These are phyloP conservation scores for Bombus cullumanus DNA, from an alignment of 1,140 invertebrate species.

Conservation along the genomic window DNA sequence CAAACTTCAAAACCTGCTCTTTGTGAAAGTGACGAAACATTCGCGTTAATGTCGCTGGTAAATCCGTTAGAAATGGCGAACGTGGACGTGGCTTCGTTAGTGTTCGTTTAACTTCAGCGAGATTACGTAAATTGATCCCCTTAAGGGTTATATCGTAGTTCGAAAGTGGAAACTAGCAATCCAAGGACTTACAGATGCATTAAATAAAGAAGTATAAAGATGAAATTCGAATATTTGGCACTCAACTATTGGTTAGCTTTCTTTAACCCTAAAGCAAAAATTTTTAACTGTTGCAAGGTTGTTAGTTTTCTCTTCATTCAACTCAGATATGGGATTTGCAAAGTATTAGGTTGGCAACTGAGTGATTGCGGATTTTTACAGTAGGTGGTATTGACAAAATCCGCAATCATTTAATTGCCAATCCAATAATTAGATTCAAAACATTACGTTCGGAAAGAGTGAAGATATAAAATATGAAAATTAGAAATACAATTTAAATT, in stretches of 20 bases:
- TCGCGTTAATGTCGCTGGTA: background rate
- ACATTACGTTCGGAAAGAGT: too few species aligned
- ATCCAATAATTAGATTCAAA: background rate
- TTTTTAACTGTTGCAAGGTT: background rate
- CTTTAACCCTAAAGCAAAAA: background rate
- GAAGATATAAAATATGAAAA: background rate
- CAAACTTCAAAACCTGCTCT: too few species aligned
- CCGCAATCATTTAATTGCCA: too few species aligned
- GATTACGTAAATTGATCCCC: background rate
- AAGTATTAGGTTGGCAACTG: background rate
- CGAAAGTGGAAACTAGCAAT: background rate
- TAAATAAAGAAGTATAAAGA: background rate
- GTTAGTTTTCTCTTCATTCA: background rate
- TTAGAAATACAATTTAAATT: background rate
- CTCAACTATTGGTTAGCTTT: background rate
- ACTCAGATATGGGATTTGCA: background rate
- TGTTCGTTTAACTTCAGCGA: background rate
- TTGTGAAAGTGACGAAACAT: background rate
- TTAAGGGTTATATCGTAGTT: conserved; percentile 6
- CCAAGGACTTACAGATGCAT: background rate
- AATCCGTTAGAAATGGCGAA: background rate
- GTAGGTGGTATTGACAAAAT: too few species aligned
- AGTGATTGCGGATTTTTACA: too few species aligned
- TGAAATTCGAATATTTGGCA: background rate
- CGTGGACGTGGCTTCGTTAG: background rate